A percentile compares a stretch with the other conserved stretches of the same genome.
phyloP scores from a whole-genome alignment of 2,888 invertebrate genomes.

The Itoplectis maculator region DNA sequence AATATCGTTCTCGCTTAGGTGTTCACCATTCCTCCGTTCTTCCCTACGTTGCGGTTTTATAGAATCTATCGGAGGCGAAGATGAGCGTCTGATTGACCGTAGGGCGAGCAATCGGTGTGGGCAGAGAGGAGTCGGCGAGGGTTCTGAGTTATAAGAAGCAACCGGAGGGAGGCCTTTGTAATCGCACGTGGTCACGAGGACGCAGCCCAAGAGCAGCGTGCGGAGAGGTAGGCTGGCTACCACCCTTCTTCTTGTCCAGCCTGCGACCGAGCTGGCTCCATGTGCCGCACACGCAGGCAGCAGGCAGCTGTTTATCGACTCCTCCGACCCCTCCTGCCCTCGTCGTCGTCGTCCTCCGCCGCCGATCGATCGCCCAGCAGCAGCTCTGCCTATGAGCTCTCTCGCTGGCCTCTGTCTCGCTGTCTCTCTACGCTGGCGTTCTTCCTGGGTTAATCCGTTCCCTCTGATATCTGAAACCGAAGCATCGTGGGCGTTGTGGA shows the following conservation, averaged over 20 bases:
- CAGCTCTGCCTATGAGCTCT: conserved; percentile 1
- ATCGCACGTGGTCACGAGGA: conserved; percentile 29
- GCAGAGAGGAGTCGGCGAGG: background rate
- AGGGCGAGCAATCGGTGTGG: background rate
- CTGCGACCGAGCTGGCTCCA: background rate
- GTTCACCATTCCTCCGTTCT: too few species aligned
- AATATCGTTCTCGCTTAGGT: too few species aligned
- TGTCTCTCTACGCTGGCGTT: too few species aligned
- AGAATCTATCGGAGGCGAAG: background rate
- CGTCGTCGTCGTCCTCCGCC: background rate
- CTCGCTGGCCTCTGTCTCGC: background rate
- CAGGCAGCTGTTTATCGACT: conserved; percentile 44
- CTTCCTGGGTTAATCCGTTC: too few species aligned
- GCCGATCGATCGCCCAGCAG: conserved; percentile 32
- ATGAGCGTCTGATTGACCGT: background rate
- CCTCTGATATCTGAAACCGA: too few species aligned
- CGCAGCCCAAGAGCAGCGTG: background rate
- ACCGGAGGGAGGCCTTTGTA: background rate
- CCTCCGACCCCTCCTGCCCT: conserved; percentile 9
- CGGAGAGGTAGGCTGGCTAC: too few species aligned
- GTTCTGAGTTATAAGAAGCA: conserved; percentile 9
- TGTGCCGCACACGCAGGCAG: conserved; percentile 39
- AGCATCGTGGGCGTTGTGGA: too few species aligned
- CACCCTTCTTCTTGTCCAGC: background rate
- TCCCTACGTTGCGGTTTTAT: background rate